Conservation (phyloP, 1,140 invertebrate species). For the Drosophila erecta region DNA sequence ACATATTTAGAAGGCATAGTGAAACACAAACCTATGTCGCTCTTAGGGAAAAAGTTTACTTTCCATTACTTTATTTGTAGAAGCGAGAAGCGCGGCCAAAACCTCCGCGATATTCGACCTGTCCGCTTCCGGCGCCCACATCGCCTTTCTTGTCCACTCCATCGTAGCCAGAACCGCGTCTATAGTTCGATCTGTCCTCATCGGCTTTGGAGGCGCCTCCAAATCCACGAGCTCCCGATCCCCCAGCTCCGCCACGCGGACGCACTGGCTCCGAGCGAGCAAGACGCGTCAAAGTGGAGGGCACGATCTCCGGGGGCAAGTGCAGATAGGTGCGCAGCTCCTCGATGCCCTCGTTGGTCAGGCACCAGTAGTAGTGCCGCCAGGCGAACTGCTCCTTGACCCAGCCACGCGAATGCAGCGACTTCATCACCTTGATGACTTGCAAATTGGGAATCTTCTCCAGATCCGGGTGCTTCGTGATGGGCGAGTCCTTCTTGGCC, state of each 20-base stretch:
- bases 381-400: conserved; percentile 8
- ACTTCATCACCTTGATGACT: conserved; percentile 2
- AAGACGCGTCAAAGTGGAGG: not conserved
- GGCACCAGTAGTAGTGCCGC: not conserved
- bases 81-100: not conserved
- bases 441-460: not conserved
- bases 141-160: conserved; percentile 1
- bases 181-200: not conserved
- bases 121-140: not conserved
- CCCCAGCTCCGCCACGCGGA: not conserved
- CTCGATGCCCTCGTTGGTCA: conserved; percentile 11
- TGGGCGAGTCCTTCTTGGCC: conserved; percentile 2
- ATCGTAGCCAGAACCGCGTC: not conserved
- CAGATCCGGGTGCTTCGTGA: not conserved
- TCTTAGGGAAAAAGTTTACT: not conserved
- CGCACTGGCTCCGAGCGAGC: not conserved
- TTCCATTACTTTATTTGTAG: too few species aligned
- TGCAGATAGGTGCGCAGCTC: conserved; percentile 2
- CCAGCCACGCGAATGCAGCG: not conserved
- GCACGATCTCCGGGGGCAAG: conserved; percentile 3
- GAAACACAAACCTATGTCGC: too few species aligned
- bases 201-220: not conserved
- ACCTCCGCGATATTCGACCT: not conserved
- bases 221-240: not conserved
- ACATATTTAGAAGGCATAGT: too few species aligned